Percentiles rank a stretch among this genome's conserved stretches.
Evolutionary conservation across 2,888 invertebrate genomes (phyloP).

Genomic region (Hartigia nigra): DNA sequence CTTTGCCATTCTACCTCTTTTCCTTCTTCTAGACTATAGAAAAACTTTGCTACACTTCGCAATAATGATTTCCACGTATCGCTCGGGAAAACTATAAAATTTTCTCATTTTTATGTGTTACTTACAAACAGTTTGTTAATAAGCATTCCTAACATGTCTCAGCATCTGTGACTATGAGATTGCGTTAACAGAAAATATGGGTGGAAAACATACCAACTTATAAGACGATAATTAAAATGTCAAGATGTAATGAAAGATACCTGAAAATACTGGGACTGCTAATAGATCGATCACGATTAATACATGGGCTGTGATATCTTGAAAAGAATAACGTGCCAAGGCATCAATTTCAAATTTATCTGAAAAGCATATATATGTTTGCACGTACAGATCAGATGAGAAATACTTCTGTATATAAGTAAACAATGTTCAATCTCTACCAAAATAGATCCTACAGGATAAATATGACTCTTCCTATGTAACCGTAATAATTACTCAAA

Average conservation of each 20-base stretch:
- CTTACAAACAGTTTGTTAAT: not conserved
- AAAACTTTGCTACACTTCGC: not conserved
- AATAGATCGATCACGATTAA: not conserved
- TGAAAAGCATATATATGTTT: too few relatives aligned
- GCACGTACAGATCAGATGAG: not conserved
- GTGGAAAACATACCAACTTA: not conserved
- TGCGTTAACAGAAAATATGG: not conserved
- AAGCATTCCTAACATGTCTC: not conserved
- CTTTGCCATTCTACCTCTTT: not conserved
- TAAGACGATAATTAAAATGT: not conserved
- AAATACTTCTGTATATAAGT: not conserved
- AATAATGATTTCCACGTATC: not conserved
- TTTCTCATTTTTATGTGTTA: not conserved
- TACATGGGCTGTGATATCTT: not conserved
- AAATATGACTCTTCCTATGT: not conserved
- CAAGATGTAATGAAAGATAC: too few relatives aligned
- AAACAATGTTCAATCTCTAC: not conserved
- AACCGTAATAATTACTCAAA: not conserved
- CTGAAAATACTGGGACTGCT: not conserved
- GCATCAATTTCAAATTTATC: not conserved
- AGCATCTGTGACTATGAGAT: not conserved
- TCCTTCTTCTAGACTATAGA: not conserved
- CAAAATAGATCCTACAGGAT: not conserved
- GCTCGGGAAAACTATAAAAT: not conserved
- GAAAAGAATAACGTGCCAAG: not conserved